These are phyloP conservation scores for Nematolebias whitei DNA, from an alignment of 2,113 vertebrate genomes.

Conservation along the genomic window DNA sequence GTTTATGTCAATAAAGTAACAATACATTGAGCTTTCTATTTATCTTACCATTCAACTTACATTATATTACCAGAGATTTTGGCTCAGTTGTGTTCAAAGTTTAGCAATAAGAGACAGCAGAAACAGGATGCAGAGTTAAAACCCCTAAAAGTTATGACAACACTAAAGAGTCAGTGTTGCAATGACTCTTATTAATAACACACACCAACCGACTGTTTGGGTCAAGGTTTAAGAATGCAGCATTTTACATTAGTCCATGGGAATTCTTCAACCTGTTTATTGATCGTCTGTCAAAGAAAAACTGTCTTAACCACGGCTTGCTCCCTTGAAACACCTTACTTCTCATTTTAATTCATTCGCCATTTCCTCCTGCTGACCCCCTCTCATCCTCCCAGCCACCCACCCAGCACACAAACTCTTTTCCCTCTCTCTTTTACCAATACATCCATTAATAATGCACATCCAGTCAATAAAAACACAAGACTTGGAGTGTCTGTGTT, in stretches of 20 bases:
- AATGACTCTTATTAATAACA: conserved; percentile 64
- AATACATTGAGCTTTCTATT: no score
- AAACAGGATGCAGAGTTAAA: neutral
- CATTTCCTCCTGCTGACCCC: conserved; percentile 71
- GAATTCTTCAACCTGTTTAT: conserved; percentile 66
- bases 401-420: conserved; percentile 31
- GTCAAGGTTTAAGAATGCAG: conserved; percentile 63
- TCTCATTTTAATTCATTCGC: conserved; percentile 77
- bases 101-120: neutral
- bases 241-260: conserved; percentile 63
- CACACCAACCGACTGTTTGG: conserved; percentile 48
- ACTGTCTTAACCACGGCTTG: conserved; percentile 52
- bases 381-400: conserved; percentile 7
- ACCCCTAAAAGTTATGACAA: conserved; percentile 1
- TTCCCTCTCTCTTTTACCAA: conserved; percentile 56
- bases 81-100: no score
- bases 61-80: neutral
- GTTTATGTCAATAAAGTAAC: no score
- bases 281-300: conserved; percentile 59
- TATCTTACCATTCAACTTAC: no score
- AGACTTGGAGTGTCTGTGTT: conserved; percentile 27
- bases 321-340: conserved; percentile 74
- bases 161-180: conserved; percentile 36
- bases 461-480: conserved; percentile 66
- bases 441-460: conserved; percentile 78